Conservation (phyloP, 2,888 invertebrate genomes). For the Ischnura elegans region DNA sequence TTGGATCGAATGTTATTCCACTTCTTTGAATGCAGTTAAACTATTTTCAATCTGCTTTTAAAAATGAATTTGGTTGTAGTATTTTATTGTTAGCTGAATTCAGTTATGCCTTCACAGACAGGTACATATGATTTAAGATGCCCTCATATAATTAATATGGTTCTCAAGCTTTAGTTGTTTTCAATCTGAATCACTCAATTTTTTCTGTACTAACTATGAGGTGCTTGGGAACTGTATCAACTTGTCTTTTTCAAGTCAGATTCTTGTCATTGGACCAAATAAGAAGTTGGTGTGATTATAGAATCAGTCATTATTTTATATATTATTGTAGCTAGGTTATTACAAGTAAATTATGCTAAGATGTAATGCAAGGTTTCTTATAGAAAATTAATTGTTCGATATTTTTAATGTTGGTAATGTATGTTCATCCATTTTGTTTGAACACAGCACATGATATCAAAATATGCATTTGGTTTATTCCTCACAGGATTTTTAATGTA, state of each 20-base stretch:
- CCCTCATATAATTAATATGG: no score
- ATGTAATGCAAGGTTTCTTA: slow-evolving; percentile 32
- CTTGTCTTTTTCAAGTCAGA: slow-evolving; percentile 61
- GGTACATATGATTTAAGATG: not conserved
- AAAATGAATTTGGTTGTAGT: not conserved
- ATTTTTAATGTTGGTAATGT: slow-evolving; percentile 19
- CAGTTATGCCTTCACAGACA: not conserved
- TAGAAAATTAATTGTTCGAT: slow-evolving; percentile 28
- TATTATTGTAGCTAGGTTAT: slow-evolving; percentile 57
- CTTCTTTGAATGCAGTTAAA: not conserved
- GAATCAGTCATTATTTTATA: slow-evolving; percentile 63
- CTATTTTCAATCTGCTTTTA: not conserved
- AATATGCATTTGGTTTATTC: slow-evolving; percentile 49
- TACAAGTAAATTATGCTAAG: slow-evolving; percentile 49
- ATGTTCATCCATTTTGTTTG: slow-evolving; percentile 40
- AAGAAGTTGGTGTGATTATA: slow-evolving; percentile 55
- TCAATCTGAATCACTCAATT: slow-evolving; percentile 12
- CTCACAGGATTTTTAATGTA: slow-evolving; percentile 3
- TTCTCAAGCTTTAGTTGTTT: not conserved
- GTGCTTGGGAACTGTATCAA: slow-evolving; percentile 52
- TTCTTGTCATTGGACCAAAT: slow-evolving; percentile 65
- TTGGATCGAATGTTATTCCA: not conserved
- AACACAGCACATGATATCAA: slow-evolving; percentile 28
- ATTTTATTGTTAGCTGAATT: not conserved
- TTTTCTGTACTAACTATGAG: slow-evolving; percentile 42